Percentiles rank a stretch among this genome's conserved stretches.
These are phyloP conservation scores for Archivesica marissinica DNA, from an alignment of 1,140 invertebrate genomes.

Conservation along the genomic window DNA sequence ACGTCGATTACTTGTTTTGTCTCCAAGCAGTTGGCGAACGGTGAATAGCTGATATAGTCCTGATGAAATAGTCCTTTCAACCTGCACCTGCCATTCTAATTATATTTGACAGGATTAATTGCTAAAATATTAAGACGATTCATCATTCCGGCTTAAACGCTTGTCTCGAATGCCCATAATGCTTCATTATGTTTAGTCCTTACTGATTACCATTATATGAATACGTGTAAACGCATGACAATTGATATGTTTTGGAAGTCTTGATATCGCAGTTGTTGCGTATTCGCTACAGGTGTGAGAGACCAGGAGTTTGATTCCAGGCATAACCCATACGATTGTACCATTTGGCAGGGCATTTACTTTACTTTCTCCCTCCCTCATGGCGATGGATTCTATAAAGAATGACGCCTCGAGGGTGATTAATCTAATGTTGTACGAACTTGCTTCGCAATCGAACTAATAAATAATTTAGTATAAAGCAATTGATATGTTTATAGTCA, in stretches of 20 bases:
- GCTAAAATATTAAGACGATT: not conserved
- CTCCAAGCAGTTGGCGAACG: not conserved
- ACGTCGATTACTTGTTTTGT: no score
- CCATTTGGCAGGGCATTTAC: no score
- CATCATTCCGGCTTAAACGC: not conserved
- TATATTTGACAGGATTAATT: conserved; percentile 19
- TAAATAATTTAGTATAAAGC: no score
- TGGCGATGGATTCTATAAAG: no score
- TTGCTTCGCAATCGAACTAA: no score
- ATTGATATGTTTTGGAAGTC: not conserved
- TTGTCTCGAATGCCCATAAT: not conserved
- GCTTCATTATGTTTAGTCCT: not conserved
- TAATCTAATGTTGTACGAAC: no score
- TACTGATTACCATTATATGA: not conserved
- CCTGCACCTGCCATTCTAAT: conserved; percentile 16
- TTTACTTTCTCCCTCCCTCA: no score
- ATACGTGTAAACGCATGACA: not conserved
- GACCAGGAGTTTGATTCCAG: not conserved
- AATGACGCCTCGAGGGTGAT: no score
- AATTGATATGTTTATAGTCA: no score
- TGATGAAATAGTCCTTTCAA: not conserved
- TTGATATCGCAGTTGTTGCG: not conserved
- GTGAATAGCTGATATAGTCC: not conserved
- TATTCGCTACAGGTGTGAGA: not conserved
- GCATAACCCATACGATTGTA: not conserved